Evolutionary conservation across 2,888 invertebrate species (phyloP).

Genomic region (Eremobia ochroleuca): DNA sequence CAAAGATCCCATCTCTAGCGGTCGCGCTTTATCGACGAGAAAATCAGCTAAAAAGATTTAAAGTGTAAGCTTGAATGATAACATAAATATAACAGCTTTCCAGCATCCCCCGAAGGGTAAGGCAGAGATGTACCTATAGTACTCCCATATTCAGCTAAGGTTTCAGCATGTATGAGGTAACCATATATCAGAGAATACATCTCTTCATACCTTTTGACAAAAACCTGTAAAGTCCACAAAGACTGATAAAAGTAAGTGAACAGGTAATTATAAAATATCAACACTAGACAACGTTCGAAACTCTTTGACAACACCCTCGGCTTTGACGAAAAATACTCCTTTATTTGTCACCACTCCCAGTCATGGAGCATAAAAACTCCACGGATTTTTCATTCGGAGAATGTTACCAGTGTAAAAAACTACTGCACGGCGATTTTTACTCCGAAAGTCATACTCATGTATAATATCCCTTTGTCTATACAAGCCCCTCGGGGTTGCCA

Average conservation of each 20-base stretch:
- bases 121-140: not conserved
- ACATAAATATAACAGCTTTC: not conserved
- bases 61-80: not conserved
- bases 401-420: conserved; percentile 39
- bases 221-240: not conserved
- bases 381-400: conserved; percentile 38
- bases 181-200: not conserved
- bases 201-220: not conserved
- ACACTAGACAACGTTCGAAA: conserved; percentile 12
- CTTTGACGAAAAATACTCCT: conserved; percentile 31
- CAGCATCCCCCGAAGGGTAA: too few relatives aligned
- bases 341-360: conserved; percentile 12
- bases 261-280: conserved; percentile 30
- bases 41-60: not conserved
- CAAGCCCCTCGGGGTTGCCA: conserved; percentile 44
- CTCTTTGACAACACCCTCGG: conserved; percentile 35
- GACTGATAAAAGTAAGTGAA: conserved; percentile 1
- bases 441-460: conserved; percentile 54
- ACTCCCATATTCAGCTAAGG: not conserved
- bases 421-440: conserved; percentile 41
- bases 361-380: conserved; percentile 40
- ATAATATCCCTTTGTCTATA: conserved; percentile 60
- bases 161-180: too few relatives aligned
- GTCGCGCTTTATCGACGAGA: not conserved
- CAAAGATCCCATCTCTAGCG: not conserved